Conservation (phyloP, 2,797 vertebrate genomes). For the Sylvia borin region DNA sequence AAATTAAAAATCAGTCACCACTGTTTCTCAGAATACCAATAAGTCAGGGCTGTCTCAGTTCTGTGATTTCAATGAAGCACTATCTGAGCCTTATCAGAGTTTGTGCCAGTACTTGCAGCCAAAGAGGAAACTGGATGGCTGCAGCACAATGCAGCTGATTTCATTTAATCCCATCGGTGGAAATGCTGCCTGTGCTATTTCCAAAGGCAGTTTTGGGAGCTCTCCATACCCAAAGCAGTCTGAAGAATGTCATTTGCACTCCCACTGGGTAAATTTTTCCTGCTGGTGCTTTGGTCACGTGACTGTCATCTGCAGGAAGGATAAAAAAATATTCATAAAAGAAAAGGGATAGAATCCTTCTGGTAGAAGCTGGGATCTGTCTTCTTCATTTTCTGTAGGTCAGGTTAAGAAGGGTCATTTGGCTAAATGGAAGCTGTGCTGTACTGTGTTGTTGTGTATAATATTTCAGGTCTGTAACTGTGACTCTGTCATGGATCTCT, state of each 20-base stretch:
- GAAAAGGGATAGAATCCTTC: background rate
- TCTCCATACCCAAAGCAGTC: constrained; percentile 29
- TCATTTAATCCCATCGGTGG: constrained; percentile 51
- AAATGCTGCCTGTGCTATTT: constrained; percentile 42
- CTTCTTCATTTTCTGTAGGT: background rate
- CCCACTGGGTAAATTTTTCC: background rate
- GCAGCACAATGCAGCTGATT: constrained; percentile 66
- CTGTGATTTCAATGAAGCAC: constrained; percentile 26
- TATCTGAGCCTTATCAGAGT: constrained; percentile 49
- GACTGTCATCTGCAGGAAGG: background rate
- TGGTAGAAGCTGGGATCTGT: background rate
- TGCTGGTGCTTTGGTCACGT: background rate
- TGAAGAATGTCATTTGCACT: constrained; percentile 12
- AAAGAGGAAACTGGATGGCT: constrained; percentile 67
- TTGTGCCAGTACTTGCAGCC: constrained; percentile 46
- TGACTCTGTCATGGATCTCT: constrained; percentile 1
- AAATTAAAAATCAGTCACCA: constrained; percentile 34
- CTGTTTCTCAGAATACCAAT: constrained; percentile 21
- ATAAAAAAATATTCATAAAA: background rate
- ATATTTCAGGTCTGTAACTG: background rate
- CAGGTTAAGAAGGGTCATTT: background rate
- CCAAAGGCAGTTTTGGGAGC: constrained; percentile 54
- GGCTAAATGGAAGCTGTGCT: background rate
- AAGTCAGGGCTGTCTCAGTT: constrained; percentile 37
- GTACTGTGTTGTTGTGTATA: background rate